Base-by-base conservation (phyloP, 92 coral and sea anemone species). In the Epizoanthus ramosus region DNA sequence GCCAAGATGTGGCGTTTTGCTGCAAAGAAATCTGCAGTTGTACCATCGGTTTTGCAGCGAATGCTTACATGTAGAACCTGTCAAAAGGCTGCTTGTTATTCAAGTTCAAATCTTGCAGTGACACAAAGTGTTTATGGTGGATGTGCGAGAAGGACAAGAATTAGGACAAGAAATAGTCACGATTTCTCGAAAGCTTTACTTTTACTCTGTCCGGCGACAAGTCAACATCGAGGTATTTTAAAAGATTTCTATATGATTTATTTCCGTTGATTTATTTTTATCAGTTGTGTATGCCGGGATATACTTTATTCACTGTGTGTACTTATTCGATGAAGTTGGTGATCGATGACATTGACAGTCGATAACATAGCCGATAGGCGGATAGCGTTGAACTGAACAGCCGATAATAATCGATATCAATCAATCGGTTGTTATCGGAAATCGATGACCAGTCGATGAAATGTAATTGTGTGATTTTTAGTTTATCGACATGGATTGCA, bases 1-100 rank as follows among this genome's bases (percentile, higher is more conserved):
- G 91, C 91, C 18, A 83, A 69, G 45, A 9, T 52, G 79, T 59
- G 75, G 37, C 83, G 10, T 25, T 28, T 6, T 15, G 24, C 41
- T 23, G 57, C 16, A 3, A 61, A 43, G 68, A 77, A 41, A 12
- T 77, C 82, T 4, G 58, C 41, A 21, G 14, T 19, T 9, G 21
- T 37, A n/a, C 43, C 63, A 8, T 61, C 82, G 33, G 22, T 22
- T 60, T 60, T 77, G 19, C 71, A 21, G 12, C 50, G 71, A 61
- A 21, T 77, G 19, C 35, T 19, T 77, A 21, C 47, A 28, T 63
- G 82, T 77, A 39, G 19, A 63, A 22, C 57, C 22, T 77, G 82
- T 39, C 82, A 19, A 41, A 63, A 21, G 19, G 31, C 63, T 43
- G 47, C 17, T 61, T 21, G 57, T 16, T 77, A 60, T 43, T 41